Percentiles rank a stretch among this genome's conserved stretches.
Evolutionary conservation across 2,888 invertebrate species (phyloP).

Genomic region (Griposia aprilina): DNA sequence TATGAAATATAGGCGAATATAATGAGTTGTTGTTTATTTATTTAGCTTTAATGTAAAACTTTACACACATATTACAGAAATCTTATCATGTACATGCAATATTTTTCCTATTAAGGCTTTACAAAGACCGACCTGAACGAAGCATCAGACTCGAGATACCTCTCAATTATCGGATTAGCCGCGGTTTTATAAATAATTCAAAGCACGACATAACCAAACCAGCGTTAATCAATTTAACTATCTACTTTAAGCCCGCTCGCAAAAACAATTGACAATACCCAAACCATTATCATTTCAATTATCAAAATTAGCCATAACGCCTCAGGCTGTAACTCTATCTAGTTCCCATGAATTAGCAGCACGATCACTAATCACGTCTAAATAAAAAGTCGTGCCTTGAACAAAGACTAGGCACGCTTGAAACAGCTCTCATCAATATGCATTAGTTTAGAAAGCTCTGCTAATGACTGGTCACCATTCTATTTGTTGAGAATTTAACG

Average conservation of each 20-base stretch:
- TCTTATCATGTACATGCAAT: neutral
- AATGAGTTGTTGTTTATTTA: neutral
- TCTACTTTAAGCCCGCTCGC: neutral
- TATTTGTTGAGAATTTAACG: slow-evolving; percentile 40
- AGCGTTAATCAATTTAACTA: neutral
- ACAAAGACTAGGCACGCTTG: slow-evolving; percentile 48
- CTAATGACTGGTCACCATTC: slow-evolving; percentile 45
- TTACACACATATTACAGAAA: neutral
- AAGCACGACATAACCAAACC: neutral
- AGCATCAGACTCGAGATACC: neutral
- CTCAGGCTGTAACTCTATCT: slow-evolving; percentile 23
- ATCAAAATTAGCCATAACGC: slow-evolving; percentile 48
- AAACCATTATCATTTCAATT: slow-evolving; percentile 28
- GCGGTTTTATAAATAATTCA: neutral
- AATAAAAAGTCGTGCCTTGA: slow-evolving; percentile 58
- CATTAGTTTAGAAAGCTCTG: slow-evolving; percentile 60
- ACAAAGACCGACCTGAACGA: neutral
- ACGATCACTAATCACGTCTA: slow-evolving; percentile 56
- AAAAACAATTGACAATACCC: neutral
- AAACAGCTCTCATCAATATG: slow-evolving; percentile 57
- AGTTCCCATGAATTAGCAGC: slow-evolving; percentile 50
- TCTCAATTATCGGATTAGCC: neutral
- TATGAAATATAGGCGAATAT: neutral
- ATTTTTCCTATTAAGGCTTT: neutral
- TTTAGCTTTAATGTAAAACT: neutral